These are phyloP conservation scores for Ochotona princeps DNA, from an alignment of 2,113 vertebrate species.

Conservation along the genomic window DNA sequence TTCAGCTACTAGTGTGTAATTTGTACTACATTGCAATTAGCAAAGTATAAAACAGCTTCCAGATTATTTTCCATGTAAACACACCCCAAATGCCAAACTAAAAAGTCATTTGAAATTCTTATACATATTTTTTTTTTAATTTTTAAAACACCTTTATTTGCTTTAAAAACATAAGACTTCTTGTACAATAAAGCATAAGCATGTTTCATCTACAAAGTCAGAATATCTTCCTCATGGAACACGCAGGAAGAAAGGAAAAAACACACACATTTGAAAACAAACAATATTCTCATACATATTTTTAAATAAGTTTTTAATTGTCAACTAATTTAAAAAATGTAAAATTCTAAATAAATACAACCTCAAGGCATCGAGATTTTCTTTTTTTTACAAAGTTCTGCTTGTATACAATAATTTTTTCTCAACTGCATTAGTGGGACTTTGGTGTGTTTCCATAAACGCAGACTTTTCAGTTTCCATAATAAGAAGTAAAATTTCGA, in stretches of 20 bases:
- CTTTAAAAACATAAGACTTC: too few relatives aligned
- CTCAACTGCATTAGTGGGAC: neutral
- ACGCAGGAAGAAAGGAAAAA: too few relatives aligned
- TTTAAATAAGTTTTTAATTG: neutral
- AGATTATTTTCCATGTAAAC: neutral
- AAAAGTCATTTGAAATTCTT: constrained; percentile 33
- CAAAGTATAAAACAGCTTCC: constrained; percentile 21
- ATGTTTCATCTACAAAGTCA: too few relatives aligned
- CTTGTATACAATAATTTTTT: constrained; percentile 8
- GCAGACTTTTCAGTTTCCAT: neutral
- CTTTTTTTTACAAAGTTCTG: constrained; percentile 49
- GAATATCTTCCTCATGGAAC: too few relatives aligned
- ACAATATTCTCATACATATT: neutral
- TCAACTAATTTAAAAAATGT: neutral
- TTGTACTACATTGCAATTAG: neutral
- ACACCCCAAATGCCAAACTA: neutral
- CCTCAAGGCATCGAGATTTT: neutral
- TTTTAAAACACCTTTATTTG: too few relatives aligned
- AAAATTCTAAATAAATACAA: constrained; percentile 36
- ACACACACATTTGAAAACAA: too few relatives aligned
- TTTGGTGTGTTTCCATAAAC: constrained; percentile 40
- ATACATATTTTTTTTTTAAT: neutral
- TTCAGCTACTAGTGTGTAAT: neutral
- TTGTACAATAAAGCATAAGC: too few relatives aligned
- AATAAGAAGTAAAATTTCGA: neutral